Evolutionary conservation across 2,113 vertebrate genomes (phyloP).

Genomic region (human (Homo sapiens)): DNA sequence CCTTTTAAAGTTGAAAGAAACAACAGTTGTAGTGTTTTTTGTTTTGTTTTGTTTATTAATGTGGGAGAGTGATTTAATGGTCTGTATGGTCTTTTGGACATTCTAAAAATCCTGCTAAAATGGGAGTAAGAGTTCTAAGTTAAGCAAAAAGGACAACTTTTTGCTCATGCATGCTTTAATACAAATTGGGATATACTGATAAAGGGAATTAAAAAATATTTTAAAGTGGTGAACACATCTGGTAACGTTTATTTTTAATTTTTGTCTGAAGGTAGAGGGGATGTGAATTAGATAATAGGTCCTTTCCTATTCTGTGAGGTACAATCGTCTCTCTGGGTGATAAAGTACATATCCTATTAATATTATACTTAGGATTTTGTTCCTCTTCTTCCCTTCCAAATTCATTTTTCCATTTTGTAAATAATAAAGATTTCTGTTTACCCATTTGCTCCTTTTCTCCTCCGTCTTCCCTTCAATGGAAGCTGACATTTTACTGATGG

Average conservation of each 20-base stretch:
- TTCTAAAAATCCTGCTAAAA: background rate
- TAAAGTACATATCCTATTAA: background rate
- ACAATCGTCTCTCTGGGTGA: background rate
- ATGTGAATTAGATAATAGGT: constrained; percentile 14
- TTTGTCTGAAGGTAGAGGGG: constrained; percentile 14
- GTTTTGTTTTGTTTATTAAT: background rate
- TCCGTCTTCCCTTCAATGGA: background rate
- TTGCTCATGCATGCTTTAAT: background rate
- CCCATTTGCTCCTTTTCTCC: constrained; percentile 44
- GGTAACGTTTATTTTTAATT: background rate
- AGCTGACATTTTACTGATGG: constrained; percentile 63
- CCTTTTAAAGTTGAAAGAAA: constrained; percentile 5
- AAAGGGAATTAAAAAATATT: background rate
- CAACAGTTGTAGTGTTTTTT: background rate
- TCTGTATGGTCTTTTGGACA: constrained; percentile 7
- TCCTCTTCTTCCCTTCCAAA: constrained; percentile 30
- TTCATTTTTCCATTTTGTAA: constrained; percentile 62
- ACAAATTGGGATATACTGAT: background rate
- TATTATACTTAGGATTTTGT: constrained; percentile 25
- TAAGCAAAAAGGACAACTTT: constrained; percentile 38
- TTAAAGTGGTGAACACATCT: background rate
- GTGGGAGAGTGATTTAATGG: constrained; percentile 1
- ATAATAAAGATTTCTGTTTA: constrained; percentile 53
- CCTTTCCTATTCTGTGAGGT: background rate
- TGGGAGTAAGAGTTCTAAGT: constrained; percentile 34